phyloP scores from a whole-genome alignment of 2,113 vertebrate genomes.

The Speoplatyrhinus poulsoni region DNA sequence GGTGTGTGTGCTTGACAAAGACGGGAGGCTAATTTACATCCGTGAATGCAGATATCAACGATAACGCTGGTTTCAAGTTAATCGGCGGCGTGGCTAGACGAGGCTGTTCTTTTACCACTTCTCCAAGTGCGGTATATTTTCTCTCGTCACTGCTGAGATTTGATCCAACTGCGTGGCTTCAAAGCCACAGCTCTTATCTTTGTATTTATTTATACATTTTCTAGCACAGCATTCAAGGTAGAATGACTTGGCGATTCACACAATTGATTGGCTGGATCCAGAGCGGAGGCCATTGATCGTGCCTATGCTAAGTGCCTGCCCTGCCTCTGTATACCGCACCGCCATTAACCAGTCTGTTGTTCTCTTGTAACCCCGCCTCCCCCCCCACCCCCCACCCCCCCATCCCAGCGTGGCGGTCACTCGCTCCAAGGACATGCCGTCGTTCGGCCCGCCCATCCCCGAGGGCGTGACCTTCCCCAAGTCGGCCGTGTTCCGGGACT shows the following conservation, averaged over 20 bases:
- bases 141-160: neutral
- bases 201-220: neutral
- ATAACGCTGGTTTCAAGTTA: neutral
- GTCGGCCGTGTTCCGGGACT: constrained; percentile 98
- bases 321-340: neutral
- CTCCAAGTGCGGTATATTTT: neutral
- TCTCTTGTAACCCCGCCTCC: neutral
- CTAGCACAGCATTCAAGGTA: no score
- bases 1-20: neutral
- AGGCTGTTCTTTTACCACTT: neutral
- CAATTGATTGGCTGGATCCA: neutral
- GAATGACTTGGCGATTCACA: neutral
- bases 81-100: neutral
- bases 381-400: neutral
- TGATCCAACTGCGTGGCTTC: constrained; percentile 14
- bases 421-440: constrained; percentile 94
- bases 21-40: neutral
- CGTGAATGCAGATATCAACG: neutral
- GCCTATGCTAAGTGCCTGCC: neutral
- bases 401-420: constrained; percentile 89
- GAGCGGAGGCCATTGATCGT: neutral
- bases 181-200: neutral
- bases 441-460: constrained; percentile 94
- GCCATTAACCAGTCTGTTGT: constrained; percentile 1
- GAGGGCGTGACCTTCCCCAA: constrained; percentile 96